A percentile compares a stretch with the other conserved stretches of the same genome.
Evolutionary conservation across 2,797 vertebrate species (phyloP).

Genomic region (Valencia hispanica): DNA sequence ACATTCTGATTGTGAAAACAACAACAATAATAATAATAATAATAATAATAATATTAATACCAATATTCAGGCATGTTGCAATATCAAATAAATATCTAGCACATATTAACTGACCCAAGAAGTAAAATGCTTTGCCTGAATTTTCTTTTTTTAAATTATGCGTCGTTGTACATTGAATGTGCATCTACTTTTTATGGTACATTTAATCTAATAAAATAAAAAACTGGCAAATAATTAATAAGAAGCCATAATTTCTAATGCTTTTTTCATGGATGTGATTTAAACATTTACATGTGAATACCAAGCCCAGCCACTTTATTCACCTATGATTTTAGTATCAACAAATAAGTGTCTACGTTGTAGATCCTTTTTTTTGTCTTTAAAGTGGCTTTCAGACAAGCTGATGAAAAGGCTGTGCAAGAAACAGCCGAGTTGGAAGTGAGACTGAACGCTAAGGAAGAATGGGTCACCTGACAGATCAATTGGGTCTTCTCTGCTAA

Average conservation of each 20-base stretch:
- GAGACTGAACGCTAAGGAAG: conserved; percentile 26
- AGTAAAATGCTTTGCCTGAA: neutral
- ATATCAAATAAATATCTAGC: no score
- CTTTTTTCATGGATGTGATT: neutral
- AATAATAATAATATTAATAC: neutral
- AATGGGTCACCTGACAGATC: conserved; percentile 57
- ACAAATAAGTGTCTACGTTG: neutral
- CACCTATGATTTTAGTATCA: neutral
- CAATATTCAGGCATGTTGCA: neutral
- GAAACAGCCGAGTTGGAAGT: conserved; percentile 37
- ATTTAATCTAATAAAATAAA: neutral
- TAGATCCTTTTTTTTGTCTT: neutral
- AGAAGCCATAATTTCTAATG: neutral
- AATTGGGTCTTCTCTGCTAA: conserved; percentile 21
- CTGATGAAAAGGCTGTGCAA: neutral
- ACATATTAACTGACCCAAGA: no score
- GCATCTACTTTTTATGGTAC: neutral
- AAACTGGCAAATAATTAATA: neutral
- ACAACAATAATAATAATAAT: neutral
- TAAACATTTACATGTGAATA: neutral
- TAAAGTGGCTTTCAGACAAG: conserved; percentile 5
- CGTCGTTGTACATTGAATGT: neutral
- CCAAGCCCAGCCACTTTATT: neutral
- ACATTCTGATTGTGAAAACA: neutral
- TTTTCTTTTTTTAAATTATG: no score